phyloP scores from a whole-genome alignment of 1,140 invertebrate genomes.

The Kradibia gibbosae region DNA sequence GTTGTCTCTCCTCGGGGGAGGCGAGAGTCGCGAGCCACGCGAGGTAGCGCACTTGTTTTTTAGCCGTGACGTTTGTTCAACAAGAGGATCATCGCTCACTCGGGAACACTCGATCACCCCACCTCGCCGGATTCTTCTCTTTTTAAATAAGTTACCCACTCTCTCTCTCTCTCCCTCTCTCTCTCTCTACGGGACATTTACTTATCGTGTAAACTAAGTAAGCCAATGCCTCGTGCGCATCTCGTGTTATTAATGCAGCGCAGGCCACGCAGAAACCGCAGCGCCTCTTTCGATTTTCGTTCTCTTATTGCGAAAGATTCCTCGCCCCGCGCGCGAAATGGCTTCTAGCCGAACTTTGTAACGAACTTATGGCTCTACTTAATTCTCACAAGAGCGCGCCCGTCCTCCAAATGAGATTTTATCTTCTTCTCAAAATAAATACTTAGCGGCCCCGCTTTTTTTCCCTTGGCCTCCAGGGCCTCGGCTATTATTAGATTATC shows the following conservation, averaged over 20 bases:
- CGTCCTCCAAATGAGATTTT: not conserved
- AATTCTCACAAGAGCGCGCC: not conserved
- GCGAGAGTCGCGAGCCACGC: not conserved
- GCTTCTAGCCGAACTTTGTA: not conserved
- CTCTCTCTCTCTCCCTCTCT: not conserved
- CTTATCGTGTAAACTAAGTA: conserved; percentile 18
- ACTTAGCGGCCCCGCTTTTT: not conserved
- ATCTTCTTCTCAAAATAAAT: not conserved
- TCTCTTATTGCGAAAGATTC: not conserved
- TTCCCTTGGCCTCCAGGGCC: too few relatives aligned
- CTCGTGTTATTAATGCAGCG: not conserved
- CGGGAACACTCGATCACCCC: conserved; percentile 10
- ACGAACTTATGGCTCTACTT: not conserved
- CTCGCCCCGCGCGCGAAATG: not conserved
- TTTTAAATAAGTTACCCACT: conserved; percentile 19
- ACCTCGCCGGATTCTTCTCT: not conserved
- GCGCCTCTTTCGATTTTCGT: not conserved
- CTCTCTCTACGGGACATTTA: conserved; percentile 18
- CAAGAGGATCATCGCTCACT: conserved; percentile 7
- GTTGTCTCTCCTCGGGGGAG: not conserved
- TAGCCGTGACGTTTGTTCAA: conserved; percentile 2
- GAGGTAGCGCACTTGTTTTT: conserved; percentile 3
- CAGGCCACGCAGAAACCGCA: not conserved
- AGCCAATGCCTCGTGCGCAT: conserved; percentile 1
- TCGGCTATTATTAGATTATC: too few relatives aligned